Percentiles rank a stretch among this genome's conserved stretches.
Evolutionary conservation across 2,113 vertebrate genomes (phyloP).

Genomic region (Mustela lutreola): DNA sequence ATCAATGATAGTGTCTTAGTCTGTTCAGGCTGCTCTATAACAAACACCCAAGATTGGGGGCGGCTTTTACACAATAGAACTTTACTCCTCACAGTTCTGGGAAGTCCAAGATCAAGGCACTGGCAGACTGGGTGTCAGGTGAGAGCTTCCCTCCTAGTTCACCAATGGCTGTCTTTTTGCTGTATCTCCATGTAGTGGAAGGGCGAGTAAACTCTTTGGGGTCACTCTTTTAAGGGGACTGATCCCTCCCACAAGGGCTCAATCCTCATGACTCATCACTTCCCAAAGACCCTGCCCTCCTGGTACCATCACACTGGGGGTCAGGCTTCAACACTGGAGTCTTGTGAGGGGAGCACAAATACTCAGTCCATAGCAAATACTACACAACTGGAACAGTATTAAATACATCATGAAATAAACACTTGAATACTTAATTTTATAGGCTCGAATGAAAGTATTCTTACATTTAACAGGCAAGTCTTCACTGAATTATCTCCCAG

Average conservation of each 20-base stretch:
- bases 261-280: not conserved
- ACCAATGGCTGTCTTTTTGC: not conserved
- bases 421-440: not conserved
- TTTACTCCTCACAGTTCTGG: not conserved
- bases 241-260: not conserved
- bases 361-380: not conserved
- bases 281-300: not conserved
- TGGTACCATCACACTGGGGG: not conserved
- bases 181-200: not conserved
- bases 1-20: not conserved
- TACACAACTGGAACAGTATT: not conserved
- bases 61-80: not conserved
- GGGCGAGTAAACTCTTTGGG: not conserved
- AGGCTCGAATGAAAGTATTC: not conserved
- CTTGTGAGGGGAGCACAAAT: not conserved
- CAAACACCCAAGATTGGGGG: not conserved
- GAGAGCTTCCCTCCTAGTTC: not conserved
- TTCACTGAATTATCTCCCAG: not conserved
- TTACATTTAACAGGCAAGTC: not conserved
- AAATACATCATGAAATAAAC: not conserved
- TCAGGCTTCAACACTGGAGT: not conserved
- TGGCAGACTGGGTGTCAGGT: not conserved
- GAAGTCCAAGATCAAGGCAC: not conserved
- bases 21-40: not conserved
- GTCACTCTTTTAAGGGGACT: not conserved